Base-by-base conservation (phyloP, 2,113 vertebrate species). In the Steatornis caripensis region DNA sequence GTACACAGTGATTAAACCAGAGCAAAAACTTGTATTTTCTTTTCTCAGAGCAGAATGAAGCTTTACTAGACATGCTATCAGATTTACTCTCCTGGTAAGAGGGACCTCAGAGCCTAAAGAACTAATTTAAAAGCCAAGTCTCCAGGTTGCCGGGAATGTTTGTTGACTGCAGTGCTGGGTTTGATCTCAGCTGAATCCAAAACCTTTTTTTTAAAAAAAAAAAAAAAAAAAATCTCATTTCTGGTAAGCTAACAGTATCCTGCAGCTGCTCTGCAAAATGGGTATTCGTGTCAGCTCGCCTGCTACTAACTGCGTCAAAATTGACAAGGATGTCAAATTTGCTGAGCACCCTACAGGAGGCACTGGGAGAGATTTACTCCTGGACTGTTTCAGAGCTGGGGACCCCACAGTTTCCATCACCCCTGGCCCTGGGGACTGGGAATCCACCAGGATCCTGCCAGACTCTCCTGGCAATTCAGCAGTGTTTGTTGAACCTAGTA, bases 261-360 rank as follows among this genome's bases (percentile, higher is more conserved):
- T 91, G 30, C 65, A 84, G 65, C 84, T 95, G 69, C 51, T 96
- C 45, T 84, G 53, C 72, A 82, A 84, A 87, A 87, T 91, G 79
- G 34, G 8, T 87, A 87, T 95, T 96, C 77, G n/a, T 71, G 16
- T 96, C 91, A 92, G 48, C 53, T 91, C 9, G 46, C 30, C 69
- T 48, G 27, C 72, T 71, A 55, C 45, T 89, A 94, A 89, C 80
- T 92, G 77, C 89, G 79, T 77, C 27, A 95, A 51, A 92, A 82
- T 78, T 91, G 89, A 87, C 80, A 87, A 71, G 37, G 48, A 91
- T 94, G 55, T 84, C 69, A 70, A 43, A 92, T 89, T 87, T 89
- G 34, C 43, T 60, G 36, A 89, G 72, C 27, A 26, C 46, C 55
- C 69, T 65, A 30, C 37, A 27, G 69, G 76, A 81, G 12, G 9